Base-by-base conservation (phyloP, 1,140 invertebrate genomes). In the Drosophila parvula region DNA sequence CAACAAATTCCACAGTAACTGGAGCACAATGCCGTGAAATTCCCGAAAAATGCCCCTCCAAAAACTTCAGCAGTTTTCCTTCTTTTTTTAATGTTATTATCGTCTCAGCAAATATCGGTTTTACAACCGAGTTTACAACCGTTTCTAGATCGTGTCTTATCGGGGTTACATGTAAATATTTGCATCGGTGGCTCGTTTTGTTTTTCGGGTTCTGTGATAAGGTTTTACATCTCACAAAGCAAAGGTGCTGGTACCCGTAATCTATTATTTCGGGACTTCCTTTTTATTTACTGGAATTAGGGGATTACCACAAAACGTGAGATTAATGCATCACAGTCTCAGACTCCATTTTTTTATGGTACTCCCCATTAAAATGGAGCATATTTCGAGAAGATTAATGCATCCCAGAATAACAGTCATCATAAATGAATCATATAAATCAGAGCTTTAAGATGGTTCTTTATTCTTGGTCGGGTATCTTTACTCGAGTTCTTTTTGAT, bases 81-180 rank as follows among this genome's bases (percentile, higher is more conserved):
- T 53, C 18, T 36, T 34, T 34, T 22, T 53, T 32, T 38, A 47
- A 67, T 65, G 61, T 67, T 8, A 38, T 28, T 41, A 34, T 57
- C 57, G 70, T 70, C 50, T 28, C 14, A 34, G 68, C 65, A 71
- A 71, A 71, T 71, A 63, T 28, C 34, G 11, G 47, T 12, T 75
- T 36, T 61, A 53, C 59, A 64, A 61, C 14, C 10, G 34, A 32
- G 7, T 69, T 51, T 28, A 44, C 45, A 69, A 34, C 41, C 16
- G 30, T 32, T 18, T 55, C 40, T 40, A 43, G 50, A 70, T 71
- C 65, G 68, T 71, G 51, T 18, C 56, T 82, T 81, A 82, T 81
- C 79, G 50, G 5, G 5, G 34, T 28, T 36, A 22, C 79, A 78
- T 78, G 79, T 82, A 82, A 82, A 82, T 82, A 82, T 82, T 82